Percentiles rank a stretch among this genome's conserved stretches.
These are phyloP conservation scores for Orthonyx spaldingii DNA, from an alignment of 2,113 vertebrate species.

Conservation along the genomic window DNA sequence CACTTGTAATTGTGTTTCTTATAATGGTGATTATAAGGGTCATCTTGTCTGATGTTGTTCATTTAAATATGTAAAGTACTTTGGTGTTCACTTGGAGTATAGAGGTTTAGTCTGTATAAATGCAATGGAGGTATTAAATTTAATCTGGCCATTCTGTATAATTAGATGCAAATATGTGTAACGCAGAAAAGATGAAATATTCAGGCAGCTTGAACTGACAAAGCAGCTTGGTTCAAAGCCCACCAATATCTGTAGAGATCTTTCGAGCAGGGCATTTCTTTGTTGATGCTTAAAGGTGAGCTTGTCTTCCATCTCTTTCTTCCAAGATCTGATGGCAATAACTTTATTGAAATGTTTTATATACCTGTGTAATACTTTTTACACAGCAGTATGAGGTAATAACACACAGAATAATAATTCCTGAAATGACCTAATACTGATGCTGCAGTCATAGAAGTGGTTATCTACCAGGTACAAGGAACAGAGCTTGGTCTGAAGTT, in stretches of 20 bases:
- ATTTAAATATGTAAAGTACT: not conserved
- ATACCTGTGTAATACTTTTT: not conserved
- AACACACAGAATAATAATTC: not conserved
- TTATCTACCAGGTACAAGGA: not conserved
- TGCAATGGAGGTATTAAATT: not conserved
- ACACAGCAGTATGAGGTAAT: not conserved
- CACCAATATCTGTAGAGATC: not conserved
- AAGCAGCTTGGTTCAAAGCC: not conserved
- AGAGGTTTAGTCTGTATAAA: not conserved
- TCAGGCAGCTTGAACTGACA: not conserved
- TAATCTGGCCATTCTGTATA: not conserved
- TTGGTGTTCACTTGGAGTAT: not conserved
- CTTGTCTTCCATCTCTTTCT: not conserved
- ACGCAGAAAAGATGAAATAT: not conserved
- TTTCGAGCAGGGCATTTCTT: not conserved
- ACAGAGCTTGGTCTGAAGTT: not conserved
- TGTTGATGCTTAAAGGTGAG: not conserved
- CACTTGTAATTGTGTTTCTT: slow-evolving; percentile 44
- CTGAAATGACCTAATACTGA: not conserved
- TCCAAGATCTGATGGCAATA: not conserved
- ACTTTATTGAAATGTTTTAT: not conserved
- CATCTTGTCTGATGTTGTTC: slow-evolving; percentile 19
- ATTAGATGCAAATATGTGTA: slow-evolving; percentile 11
- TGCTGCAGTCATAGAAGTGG: not conserved
- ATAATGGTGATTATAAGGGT: slow-evolving; percentile 52